Base-by-base conservation (phyloP, 2,797 vertebrate genomes). In the Staurois parvus region DNA sequence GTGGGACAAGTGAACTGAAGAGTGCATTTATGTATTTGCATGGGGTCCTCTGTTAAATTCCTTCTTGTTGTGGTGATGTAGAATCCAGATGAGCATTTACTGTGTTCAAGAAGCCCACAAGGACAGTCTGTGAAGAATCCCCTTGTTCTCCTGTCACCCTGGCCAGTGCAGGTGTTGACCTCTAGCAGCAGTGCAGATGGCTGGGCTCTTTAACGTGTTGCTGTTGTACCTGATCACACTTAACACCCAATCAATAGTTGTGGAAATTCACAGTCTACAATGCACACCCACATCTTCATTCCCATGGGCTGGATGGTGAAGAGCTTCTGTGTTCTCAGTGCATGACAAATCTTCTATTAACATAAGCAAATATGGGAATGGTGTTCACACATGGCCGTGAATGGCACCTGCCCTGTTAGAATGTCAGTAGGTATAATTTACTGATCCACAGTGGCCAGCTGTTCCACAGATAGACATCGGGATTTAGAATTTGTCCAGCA, bases 231-330 rank as follows among this genome's bases (percentile, higher is more conserved):
- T 81, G 78, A 69, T 17, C 74, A 28, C 84, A 69, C 59, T 85
- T 85, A 75, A 56, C 69, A 85, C 69, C 64, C 75, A 72, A 85
- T 84, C 84, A 79, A 72, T 62, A 76, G 84, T 78, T 42, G 83
- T 79, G 83, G 56, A 76, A 67, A 81, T 15, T 85, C 52, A 81
- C 84, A 67, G 69, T 26, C 45, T 19, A 42, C 48, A 34, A 0
- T 84, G 78, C 64, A 73, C 26, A 73, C 30, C 30, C 34, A 82
- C 15, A 81, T 70, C 77, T 85, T 26, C 45, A 72, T 84, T 76
- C 62, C 42, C 59, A 84, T 56, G 64, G 62, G 21, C 11, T 7
- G 4, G 42, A 69, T 19, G 40, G 21, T 45, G 32, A 24, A n/a
- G 10, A 26, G 79, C 85, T 64, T 19, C 48, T 52, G 67, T 45